A percentile compares a stretch with the other conserved stretches of the same genome.
phyloP scores from a whole-genome alignment of 2,113 vertebrate genomes.

The Hydrochoerus hydrochaeris region DNA sequence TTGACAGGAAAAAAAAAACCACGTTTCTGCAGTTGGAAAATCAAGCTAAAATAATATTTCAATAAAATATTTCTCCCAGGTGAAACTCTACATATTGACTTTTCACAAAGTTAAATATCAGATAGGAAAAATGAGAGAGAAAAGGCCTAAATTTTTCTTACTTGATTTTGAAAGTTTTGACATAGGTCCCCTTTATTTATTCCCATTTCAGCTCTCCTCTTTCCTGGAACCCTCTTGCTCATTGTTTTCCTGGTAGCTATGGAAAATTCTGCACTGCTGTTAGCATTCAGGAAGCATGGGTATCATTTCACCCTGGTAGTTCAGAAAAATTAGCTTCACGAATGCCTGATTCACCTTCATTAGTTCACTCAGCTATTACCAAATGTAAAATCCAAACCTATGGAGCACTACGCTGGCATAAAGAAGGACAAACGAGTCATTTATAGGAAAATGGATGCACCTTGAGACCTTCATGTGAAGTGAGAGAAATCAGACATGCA shows the following conservation, averaged over 20 bases:
- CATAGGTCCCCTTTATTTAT: not conserved
- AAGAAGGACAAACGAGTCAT: not conserved
- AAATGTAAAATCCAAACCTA: not conserved
- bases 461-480: not conserved
- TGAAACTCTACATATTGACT: not conserved
- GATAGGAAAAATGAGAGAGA: not conserved
- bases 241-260: not conserved
- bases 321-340: conserved; percentile 50
- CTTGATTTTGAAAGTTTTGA: not conserved
- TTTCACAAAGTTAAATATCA: conserved; percentile 23
- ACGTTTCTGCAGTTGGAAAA: not conserved
- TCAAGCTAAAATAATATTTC: not conserved
- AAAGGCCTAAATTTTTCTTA: not conserved
- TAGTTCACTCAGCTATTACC: not conserved
- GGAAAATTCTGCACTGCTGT: conserved; percentile 60
- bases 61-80: not conserved
- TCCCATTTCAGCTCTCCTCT: not conserved
- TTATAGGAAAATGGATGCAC: not conserved
- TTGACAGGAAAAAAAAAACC: not conserved
- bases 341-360: not conserved
- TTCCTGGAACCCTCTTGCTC: not conserved
- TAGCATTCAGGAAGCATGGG: conserved; percentile 63
- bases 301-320: conserved; percentile 66
- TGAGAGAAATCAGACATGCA: not conserved
- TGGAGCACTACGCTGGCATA: not conserved